Conservation (phyloP, 2,113 vertebrate genomes). For the Alouatta palliata region DNA sequence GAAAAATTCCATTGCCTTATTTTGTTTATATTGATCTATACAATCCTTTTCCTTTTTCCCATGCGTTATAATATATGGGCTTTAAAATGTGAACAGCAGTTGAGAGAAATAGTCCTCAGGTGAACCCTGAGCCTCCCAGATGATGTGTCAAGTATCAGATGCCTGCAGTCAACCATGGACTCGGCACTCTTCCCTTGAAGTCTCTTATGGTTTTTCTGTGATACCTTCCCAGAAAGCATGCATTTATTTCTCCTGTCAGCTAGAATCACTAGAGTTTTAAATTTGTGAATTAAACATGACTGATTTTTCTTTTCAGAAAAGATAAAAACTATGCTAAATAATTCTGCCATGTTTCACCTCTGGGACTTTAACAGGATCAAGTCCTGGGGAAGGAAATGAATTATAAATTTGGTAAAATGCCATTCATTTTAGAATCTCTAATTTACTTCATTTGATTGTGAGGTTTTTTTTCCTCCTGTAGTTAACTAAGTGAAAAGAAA, state of each 20-base stretch:
- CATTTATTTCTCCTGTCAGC: background rate
- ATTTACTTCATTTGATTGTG: background rate
- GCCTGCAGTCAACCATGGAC: background rate
- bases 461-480: background rate
- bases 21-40: background rate
- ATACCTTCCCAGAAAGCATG: background rate
- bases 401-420: background rate
- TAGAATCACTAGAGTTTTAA: background rate
- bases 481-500: background rate
- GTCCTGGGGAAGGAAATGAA: background rate
- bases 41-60: background rate
- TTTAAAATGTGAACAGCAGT: background rate
- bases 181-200: background rate
- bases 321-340: background rate
- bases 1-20: background rate
- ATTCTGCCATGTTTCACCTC: background rate
- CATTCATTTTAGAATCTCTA: background rate
- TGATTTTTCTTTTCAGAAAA: background rate
- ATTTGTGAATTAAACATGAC: conserved; percentile 37
- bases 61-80: background rate
- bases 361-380: background rate
- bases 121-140: background rate
- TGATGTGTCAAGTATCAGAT: background rate
- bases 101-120: background rate
- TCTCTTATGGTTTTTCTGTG: background rate